A percentile compares a stretch with the other conserved stretches of the same genome.
These are phyloP conservation scores for Gnatocerus cornutus DNA, from an alignment of 2,888 invertebrate species.

Conservation along the genomic window DNA sequence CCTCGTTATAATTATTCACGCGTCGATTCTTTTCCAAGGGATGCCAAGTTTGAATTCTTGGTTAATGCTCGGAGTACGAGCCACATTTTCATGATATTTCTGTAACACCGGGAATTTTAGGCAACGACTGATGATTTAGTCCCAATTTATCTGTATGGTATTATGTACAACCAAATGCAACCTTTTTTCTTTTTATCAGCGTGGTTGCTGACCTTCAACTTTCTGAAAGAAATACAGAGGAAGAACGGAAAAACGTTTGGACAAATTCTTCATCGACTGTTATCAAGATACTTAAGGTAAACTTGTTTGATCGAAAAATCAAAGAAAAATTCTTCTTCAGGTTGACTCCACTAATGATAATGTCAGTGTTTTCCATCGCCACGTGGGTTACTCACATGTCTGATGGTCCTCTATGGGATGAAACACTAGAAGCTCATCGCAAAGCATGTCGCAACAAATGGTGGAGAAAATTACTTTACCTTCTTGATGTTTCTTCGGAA, in stretches of 20 bases:
- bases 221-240: background rate
- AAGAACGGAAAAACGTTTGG: background rate
- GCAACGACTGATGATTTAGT: background rate
- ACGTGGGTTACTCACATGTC: slow-evolving; percentile 58
- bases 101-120: background rate
- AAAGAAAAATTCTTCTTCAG: slow-evolving; percentile 48
- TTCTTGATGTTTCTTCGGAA: too few species aligned
- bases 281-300: background rate
- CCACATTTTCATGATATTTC: background rate
- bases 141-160: background rate
- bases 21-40: background rate
- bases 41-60: background rate
- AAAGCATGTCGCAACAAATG: slow-evolving; percentile 59
- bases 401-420: slow-evolving; percentile 60
- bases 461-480: slow-evolving; percentile 60
- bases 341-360: slow-evolving; percentile 56
- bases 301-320: background rate
- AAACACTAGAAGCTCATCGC: slow-evolving; percentile 54
- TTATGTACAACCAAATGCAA: background rate
- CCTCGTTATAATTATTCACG: background rate
- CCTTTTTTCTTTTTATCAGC: background rate
- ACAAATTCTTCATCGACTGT: background rate
- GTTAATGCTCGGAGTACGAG: background rate
- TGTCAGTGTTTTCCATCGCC: slow-evolving; percentile 54
- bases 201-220: background rate